Evolutionary conservation across 2,113 vertebrate genomes (phyloP).

Genomic region (Seriola rivoliana): DNA sequence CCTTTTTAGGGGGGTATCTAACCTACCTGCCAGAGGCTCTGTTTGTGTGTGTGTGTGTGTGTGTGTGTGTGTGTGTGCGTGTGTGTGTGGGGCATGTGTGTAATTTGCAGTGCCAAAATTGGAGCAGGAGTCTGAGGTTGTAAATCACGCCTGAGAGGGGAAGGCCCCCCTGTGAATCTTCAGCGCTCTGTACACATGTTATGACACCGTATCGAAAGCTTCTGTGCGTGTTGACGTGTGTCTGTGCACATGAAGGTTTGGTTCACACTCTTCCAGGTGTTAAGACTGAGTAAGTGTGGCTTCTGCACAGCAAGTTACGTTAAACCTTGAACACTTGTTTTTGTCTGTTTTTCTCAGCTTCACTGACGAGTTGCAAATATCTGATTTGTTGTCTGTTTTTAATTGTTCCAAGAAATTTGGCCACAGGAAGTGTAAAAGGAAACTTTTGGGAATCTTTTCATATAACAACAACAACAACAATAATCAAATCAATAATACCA

Average conservation of each 20-base stretch:
- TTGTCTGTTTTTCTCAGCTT: too few species aligned
- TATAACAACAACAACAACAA: too few species aligned
- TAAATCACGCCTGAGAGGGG: constrained; percentile 74
- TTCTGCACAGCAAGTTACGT: background rate
- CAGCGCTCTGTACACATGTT: constrained; percentile 38
- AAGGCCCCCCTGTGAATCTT: constrained; percentile 45
- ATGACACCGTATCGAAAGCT: constrained; percentile 23
- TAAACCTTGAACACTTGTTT: too few species aligned
- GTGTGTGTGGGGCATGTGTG: constrained; percentile 44
- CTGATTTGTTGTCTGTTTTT: too few species aligned
- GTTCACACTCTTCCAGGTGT: constrained; percentile 23
- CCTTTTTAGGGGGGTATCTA: constrained; percentile 22
- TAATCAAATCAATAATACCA: too few species aligned
- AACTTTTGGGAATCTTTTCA: too few species aligned
- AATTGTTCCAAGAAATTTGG: too few species aligned
- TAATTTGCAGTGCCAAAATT: constrained; percentile 75
- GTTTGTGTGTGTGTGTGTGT: constrained; percentile 53
- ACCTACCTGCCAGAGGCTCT: constrained; percentile 60
- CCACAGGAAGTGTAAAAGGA: too few species aligned
- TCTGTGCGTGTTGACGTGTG: constrained; percentile 1
- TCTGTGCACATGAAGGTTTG: background rate
- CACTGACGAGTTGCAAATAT: too few species aligned
- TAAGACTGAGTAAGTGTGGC: background rate
- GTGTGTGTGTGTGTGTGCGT: constrained; percentile 1
- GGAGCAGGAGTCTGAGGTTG: constrained; percentile 51